These are phyloP conservation scores for Mohoua ochrocephala DNA, from an alignment of 2,113 vertebrate genomes.

Conservation along the genomic window DNA sequence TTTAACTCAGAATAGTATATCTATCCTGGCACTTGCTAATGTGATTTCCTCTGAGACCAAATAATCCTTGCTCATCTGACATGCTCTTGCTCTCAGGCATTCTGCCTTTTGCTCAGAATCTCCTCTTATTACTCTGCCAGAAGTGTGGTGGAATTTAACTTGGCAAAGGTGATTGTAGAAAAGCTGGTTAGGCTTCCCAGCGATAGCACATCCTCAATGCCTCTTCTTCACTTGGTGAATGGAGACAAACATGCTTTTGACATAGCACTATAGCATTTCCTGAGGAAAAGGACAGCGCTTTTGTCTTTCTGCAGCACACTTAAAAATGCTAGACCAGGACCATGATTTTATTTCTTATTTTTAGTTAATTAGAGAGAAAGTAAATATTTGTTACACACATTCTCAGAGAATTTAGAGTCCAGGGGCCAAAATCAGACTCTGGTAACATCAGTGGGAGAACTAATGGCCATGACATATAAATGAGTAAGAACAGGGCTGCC, in stretches of 20 bases:
- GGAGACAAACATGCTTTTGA: background rate
- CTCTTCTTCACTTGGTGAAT: background rate
- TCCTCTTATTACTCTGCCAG: background rate
- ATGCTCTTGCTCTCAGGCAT: background rate
- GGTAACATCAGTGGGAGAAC: background rate
- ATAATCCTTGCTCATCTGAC: slow-evolving; percentile 4
- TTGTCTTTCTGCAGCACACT: background rate
- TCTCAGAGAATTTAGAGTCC: background rate
- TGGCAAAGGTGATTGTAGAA: background rate
- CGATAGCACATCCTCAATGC: background rate
- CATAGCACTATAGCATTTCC: background rate
- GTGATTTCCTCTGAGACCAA: background rate
- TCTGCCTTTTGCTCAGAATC: background rate
- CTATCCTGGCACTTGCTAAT: background rate
- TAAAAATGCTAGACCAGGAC: background rate
- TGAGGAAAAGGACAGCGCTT: background rate
- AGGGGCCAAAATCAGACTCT: background rate
- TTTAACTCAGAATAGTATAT: slow-evolving; percentile 5
- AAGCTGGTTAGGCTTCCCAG: background rate
- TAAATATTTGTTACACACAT: background rate
- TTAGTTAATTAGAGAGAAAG: background rate
- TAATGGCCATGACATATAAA: background rate
- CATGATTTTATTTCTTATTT: background rate
- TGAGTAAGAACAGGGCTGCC: background rate
- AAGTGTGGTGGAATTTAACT: background rate